Percentiles rank a stretch among this genome's conserved stretches.
Evolutionary conservation across 2,113 vertebrate species (phyloP).

Genomic region (Nicator chloris): DNA sequence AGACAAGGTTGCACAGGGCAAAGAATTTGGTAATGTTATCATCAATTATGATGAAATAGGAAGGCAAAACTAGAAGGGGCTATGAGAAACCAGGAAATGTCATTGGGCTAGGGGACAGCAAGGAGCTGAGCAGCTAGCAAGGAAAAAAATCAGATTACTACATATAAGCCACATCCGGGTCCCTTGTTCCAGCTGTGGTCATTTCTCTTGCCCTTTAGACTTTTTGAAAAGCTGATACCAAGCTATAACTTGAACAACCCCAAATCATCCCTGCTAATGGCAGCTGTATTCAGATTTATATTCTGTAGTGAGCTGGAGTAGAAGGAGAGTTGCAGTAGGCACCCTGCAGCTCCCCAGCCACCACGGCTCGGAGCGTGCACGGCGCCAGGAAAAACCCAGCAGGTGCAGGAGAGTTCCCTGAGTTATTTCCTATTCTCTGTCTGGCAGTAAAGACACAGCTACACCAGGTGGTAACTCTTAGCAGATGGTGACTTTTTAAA

Average conservation of each 20-base stretch:
- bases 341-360: not conserved
- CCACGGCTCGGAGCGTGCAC: accelerated
- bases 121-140: not conserved
- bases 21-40: not conserved
- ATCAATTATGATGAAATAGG: not conserved
- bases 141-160: not conserved
- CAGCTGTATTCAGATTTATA: not conserved
- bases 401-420: not conserved
- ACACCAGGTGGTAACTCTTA: constrained; percentile 7
- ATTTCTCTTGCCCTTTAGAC: not conserved
- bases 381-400: not conserved
- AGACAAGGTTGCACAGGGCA: not conserved
- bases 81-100: not conserved
- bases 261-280: not conserved
- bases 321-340: not conserved
- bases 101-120: not conserved
- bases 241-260: not conserved
- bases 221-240: not conserved
- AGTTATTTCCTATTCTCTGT: constrained; percentile 17
- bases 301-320: not conserved
- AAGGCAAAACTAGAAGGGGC: not conserved
- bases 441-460: constrained; percentile 2
- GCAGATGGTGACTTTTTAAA: constrained; percentile 53
- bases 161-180: not conserved
- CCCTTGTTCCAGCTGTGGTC: not conserved